These are phyloP conservation scores for Synanthedon andrenaeformis DNA, from an alignment of 2,888 invertebrate genomes.

Conservation along the genomic window DNA sequence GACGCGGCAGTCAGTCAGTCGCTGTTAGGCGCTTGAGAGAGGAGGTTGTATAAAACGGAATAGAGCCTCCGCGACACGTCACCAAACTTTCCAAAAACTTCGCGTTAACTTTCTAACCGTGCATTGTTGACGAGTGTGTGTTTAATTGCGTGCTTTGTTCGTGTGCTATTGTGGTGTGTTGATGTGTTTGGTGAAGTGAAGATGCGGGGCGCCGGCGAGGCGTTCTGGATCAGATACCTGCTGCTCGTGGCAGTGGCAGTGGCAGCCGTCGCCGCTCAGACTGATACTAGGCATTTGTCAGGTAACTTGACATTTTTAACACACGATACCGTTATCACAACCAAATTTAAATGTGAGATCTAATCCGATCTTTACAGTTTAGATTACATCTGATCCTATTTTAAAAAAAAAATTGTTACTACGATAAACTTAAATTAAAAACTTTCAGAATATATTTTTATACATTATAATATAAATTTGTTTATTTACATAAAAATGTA, in stretches of 20 bases:
- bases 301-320: slow-evolving; percentile 21
- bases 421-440: too few species aligned
- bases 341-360: too few species aligned
- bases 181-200: slow-evolving; percentile 56
- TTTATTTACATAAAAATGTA: too few species aligned
- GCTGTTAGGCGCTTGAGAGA: slow-evolving; percentile 29
- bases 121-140: background rate
- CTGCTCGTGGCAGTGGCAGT: slow-evolving; percentile 38
- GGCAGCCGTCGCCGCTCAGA: slow-evolving; percentile 42
- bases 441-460: too few species aligned
- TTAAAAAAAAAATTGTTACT: too few species aligned
- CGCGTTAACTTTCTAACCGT: slow-evolving; percentile 39
- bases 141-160: slow-evolving; percentile 18
- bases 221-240: slow-evolving; percentile 51
- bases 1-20: slow-evolving; percentile 27
- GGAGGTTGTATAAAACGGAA: slow-evolving; percentile 11
- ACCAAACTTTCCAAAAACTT: slow-evolving; percentile 19
- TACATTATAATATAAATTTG: too few species aligned
- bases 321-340: too few species aligned
- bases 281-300: slow-evolving; percentile 60
- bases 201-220: slow-evolving; percentile 62
- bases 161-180: slow-evolving; percentile 43
- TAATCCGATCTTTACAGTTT: too few species aligned
- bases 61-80: slow-evolving; percentile 34
- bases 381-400: too few species aligned